Evolutionary conservation across 2,888 invertebrate species (phyloP).

Genomic region (Pammene fasciana): DNA sequence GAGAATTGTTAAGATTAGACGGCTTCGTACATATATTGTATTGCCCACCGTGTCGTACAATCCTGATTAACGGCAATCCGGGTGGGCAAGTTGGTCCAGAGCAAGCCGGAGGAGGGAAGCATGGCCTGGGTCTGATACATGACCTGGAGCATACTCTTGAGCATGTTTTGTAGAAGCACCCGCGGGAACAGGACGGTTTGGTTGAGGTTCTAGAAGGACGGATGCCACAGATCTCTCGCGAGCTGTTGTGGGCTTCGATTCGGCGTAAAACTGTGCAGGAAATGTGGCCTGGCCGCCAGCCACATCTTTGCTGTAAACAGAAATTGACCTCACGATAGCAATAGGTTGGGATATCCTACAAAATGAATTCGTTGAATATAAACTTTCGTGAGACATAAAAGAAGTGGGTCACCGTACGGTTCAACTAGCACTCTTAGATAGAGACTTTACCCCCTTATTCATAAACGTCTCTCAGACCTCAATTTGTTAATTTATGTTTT

Average conservation of each 20-base stretch:
- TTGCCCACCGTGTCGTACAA: conserved; percentile 69
- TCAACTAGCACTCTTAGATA: too few relatives aligned
- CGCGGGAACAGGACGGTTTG: conserved; percentile 12
- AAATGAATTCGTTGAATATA: too few relatives aligned
- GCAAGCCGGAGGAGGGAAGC: conserved; percentile 55
- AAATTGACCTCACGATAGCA: background rate
- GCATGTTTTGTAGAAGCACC: conserved; percentile 44
- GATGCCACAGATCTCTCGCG: conserved; percentile 53
- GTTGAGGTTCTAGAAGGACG: conserved; percentile 24
- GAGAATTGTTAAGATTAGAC: conserved; percentile 67
- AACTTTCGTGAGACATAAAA: too few relatives aligned
- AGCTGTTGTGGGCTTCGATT: conserved; percentile 71
- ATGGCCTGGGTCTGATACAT: conserved; percentile 49
- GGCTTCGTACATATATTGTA: conserved; percentile 75
- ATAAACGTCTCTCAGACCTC: too few relatives aligned
- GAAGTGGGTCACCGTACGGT: too few relatives aligned
- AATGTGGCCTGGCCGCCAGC: conserved; percentile 80
- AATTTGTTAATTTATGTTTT: too few relatives aligned
- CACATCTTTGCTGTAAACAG: conserved; percentile 66
- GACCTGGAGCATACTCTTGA: conserved; percentile 53
- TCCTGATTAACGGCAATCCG: conserved; percentile 65
- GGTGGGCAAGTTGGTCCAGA: conserved; percentile 49
- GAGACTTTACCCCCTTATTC: too few relatives aligned
- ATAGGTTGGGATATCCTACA: too few relatives aligned
- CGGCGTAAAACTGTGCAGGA: conserved; percentile 70